phyloP scores from a whole-genome alignment of 2,113 vertebrate species.

The Oncorhynchus clarkii region DNA sequence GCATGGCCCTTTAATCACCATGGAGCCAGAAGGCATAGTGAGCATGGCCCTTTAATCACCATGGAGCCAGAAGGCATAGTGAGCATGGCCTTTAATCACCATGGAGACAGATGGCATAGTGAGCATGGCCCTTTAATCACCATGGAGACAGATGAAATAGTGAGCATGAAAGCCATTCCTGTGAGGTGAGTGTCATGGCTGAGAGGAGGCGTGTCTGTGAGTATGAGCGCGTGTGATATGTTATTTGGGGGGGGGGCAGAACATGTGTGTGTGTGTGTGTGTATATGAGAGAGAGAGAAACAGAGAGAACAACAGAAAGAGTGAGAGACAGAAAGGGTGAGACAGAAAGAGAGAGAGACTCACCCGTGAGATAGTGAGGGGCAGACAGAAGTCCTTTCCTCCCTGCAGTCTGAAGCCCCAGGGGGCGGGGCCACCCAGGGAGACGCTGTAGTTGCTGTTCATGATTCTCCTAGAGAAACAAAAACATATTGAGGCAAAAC shows the following conservation, averaged over 20 bases:
- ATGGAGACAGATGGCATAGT: too few species aligned
- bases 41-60: too few species aligned
- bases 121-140: too few species aligned
- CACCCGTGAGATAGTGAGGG: slow-evolving; percentile 92
- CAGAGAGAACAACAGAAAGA: slow-evolving; percentile 58
- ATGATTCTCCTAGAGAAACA: slow-evolving; percentile 72
- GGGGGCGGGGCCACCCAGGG: slow-evolving; percentile 88
- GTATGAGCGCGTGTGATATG: neutral
- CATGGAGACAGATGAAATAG: too few species aligned
- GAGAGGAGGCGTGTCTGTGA: neutral
- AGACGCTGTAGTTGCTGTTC: slow-evolving; percentile 92
- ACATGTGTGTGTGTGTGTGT: neutral
- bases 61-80: too few species aligned
- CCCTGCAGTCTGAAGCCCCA: slow-evolving; percentile 99
- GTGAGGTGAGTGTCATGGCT: slow-evolving; percentile 42
- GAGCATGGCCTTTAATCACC: too few species aligned
- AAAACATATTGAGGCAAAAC: neutral
- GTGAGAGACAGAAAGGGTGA: too few species aligned
- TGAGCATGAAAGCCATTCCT: slow-evolving; percentile 40
- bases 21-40: too few species aligned
- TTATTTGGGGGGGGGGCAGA: neutral
- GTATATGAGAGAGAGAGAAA: neutral
- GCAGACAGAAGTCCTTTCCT: slow-evolving; percentile 96
- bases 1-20: too few species aligned
- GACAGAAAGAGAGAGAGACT: slow-evolving; percentile 50